phyloP scores from a whole-genome alignment of 1,140 invertebrate species.

The Tribolium madens region DNA sequence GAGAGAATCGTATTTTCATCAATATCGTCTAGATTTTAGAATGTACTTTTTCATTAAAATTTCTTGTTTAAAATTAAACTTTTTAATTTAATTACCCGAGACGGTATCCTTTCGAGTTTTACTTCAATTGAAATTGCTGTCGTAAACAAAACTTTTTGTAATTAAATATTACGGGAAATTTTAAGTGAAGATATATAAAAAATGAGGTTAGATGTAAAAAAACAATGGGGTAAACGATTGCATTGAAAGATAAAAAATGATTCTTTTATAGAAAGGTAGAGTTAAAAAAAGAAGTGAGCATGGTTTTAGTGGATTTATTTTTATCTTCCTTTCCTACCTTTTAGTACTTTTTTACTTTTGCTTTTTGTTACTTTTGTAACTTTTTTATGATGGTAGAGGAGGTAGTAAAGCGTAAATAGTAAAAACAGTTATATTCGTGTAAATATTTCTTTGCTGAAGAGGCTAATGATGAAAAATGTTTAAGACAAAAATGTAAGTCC shows the following conservation, averaged over 20 bases:
- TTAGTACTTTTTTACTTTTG: conserved; percentile 35
- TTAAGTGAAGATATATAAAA: conserved; percentile 1
- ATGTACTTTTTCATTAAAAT: conserved; percentile 28
- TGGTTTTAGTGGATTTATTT: conserved; percentile 34
- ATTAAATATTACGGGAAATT: conserved; percentile 17
- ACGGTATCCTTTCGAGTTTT: conserved; percentile 34
- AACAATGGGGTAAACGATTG: neutral
- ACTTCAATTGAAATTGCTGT: conserved; percentile 33
- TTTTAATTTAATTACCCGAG: conserved; percentile 33
- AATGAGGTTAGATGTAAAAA: neutral
- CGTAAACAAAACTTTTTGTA: conserved; percentile 32
- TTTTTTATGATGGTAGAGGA: conserved; percentile 33
- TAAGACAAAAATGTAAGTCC: conserved; percentile 21
- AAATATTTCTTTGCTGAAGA: conserved; percentile 28
- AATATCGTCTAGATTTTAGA: conserved; percentile 19
- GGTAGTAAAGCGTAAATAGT: conserved; percentile 33
- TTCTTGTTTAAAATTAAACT: conserved; percentile 38
- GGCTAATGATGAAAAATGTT: conserved; percentile 28
- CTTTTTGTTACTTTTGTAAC: conserved; percentile 37
- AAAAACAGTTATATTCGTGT: conserved; percentile 33
- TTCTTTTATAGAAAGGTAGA: conserved; percentile 1
- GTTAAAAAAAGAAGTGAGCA: conserved; percentile 33
- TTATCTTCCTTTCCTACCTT: conserved; percentile 4
- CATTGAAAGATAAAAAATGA: conserved; percentile 10
- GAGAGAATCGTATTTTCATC: conserved; percentile 9